Percentiles rank a stretch among this genome's conserved stretches.
Evolutionary conservation across 2,797 vertebrate species (phyloP).

Genomic region (Mus spretus): DNA sequence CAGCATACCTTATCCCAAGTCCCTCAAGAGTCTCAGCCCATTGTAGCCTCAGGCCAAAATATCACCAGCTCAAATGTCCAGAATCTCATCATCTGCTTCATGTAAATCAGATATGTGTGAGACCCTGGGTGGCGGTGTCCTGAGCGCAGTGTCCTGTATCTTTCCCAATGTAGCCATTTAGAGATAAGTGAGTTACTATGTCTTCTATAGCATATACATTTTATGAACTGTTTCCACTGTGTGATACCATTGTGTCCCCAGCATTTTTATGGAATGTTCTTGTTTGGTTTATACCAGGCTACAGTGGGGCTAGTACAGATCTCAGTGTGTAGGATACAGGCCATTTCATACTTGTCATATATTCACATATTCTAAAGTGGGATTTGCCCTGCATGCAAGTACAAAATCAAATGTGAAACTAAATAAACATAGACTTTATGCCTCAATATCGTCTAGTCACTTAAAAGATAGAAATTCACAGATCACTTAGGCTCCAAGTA

Average conservation of each 20-base stretch:
- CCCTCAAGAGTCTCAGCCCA: not conserved
- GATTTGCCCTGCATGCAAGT: not conserved
- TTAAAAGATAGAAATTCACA: conserved; percentile 26
- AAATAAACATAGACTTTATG: not conserved
- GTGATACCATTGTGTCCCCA: not conserved
- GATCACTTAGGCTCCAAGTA: not conserved
- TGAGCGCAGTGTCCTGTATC: not conserved
- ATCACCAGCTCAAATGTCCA: not conserved
- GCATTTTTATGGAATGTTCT: not conserved
- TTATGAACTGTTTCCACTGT: conserved; percentile 26
- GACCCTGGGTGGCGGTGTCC: not conserved
- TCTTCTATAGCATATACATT: not conserved
- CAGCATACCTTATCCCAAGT: not conserved
- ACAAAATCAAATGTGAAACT: not conserved
- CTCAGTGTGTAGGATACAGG: not conserved
- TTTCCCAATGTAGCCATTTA: not conserved
- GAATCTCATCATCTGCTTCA: not conserved
- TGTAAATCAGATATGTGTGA: not conserved
- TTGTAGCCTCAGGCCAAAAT: not conserved
- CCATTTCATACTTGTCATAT: not conserved
- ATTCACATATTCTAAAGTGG: not conserved
- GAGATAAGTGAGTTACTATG: not conserved
- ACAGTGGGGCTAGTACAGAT: not conserved
- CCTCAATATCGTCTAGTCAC: not conserved
- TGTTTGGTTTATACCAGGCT: not conserved